phyloP scores from a whole-genome alignment of 2,797 vertebrate species.

The Lerista edwardsae region DNA sequence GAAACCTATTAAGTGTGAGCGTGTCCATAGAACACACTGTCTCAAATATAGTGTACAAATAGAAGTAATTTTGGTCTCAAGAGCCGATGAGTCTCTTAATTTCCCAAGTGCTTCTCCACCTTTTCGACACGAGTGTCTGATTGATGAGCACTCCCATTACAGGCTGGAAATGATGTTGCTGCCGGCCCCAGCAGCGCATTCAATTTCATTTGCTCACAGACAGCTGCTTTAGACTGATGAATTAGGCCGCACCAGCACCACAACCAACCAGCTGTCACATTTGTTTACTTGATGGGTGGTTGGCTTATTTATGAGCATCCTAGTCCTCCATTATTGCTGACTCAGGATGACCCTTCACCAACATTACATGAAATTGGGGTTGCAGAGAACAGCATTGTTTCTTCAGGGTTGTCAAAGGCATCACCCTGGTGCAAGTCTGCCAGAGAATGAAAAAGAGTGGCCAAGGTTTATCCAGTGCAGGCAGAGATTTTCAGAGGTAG shows the following conservation, averaged over 20 bases:
- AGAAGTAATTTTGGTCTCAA: background rate
- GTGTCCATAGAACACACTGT: background rate
- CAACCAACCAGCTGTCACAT: constrained; percentile 13
- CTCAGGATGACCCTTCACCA: background rate
- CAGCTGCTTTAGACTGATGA: constrained; percentile 14
- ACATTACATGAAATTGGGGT: background rate
- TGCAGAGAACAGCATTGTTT: background rate
- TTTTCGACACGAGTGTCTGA: constrained; percentile 14
- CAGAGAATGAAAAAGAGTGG: background rate
- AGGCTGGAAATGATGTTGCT: background rate
- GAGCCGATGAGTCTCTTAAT: constrained; percentile 5
- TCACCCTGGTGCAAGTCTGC: background rate
- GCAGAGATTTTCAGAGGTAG: background rate
- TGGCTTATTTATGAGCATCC: constrained; percentile 15
- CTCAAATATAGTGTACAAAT: background rate
- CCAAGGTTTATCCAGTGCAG: background rate
- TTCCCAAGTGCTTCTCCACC: constrained; percentile 13
- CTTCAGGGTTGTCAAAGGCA: background rate
- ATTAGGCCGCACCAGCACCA: constrained; percentile 24
- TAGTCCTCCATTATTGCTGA: background rate
- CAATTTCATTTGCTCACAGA: constrained; percentile 32
- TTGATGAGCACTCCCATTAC: constrained; percentile 33
- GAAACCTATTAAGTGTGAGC: background rate
- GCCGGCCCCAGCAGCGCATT: background rate
- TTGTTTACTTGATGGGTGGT: constrained; percentile 18